Evolutionary conservation across 2,113 vertebrate genomes (phyloP), one percentile per base, ranked within the genome.

Genomic region (Noturus placidus): DNA sequence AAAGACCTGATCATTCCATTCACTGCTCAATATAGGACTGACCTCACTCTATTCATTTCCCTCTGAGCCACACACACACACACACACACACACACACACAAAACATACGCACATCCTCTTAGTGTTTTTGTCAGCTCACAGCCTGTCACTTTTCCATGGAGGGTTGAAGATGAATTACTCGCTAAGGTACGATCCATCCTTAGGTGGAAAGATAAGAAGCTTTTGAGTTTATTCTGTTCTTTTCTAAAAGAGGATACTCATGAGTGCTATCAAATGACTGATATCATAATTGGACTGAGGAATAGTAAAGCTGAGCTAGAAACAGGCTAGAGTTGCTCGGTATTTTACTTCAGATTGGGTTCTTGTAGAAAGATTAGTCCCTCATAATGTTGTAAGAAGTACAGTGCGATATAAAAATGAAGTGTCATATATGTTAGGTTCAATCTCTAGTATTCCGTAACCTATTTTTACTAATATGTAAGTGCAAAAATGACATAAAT

Each of bases 1-100:
- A 95, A 92, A 94, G 93, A 95, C 92, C 93, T 91, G 91, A 93
- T 93, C 94, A 94, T 94, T 95, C 91, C 94, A 94, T 94, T 93
- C 94, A 88, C 91, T 91, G 87, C 92, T 92, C 93, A 89, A 93
- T 93, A 92, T 92, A 90, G 87, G 35, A 77, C 84, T 94, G 92
- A 89, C 94, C 94, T 92, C 93, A 92, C 88, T 88, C 89, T 88
- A 88, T 93, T 89, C 93, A 91, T 91, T 91, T 90, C 82, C 87
- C 89, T 79, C 92, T 88, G 87, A 89, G 88, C 82, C 35, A 81
- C 76, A 86, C 85, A 46, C 72, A 86, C 88, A 91, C 89, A 90
- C 85, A 83, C 50, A 88, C 67, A 89, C 85, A 46, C 86, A 88
- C 90, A 91, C 88, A 89, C 86, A 83, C 50, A 89, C 91, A 91